Percentiles rank a stretch among this genome's conserved stretches.
These are phyloP conservation scores for Caenorhabditis imperialis DNA, from an alignment of 2,888 invertebrate genomes.

Conservation along the genomic window DNA sequence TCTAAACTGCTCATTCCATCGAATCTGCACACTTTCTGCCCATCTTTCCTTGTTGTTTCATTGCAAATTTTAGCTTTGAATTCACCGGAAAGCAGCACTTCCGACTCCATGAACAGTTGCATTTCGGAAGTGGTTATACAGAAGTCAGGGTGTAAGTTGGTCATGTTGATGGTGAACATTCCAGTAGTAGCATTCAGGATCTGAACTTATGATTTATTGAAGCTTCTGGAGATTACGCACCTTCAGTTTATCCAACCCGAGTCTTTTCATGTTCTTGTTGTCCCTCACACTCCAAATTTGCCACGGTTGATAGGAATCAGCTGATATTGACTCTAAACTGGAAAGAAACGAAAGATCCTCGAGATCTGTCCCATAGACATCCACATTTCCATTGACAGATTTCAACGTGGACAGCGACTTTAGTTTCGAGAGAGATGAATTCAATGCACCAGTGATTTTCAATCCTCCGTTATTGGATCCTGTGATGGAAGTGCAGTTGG, in stretches of 20 bases:
- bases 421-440: neutral
- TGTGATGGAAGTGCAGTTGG: too few species aligned
- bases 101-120: neutral
- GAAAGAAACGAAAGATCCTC: slow-evolving; percentile 7
- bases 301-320: neutral
- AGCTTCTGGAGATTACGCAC: too few species aligned
- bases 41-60: neutral
- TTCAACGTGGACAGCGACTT: neutral
- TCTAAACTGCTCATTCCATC: slow-evolving; percentile 15
- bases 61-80: slow-evolving; percentile 3
- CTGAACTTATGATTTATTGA: too few species aligned
- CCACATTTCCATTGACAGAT: neutral
- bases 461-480: too few species aligned
- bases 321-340: neutral
- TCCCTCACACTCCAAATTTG: neutral
- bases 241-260: neutral
- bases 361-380: neutral
- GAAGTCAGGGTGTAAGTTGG: slow-evolving; percentile 5
- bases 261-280: slow-evolving; percentile 7
- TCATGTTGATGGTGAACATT: neutral
- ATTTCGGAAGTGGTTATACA: slow-evolving; percentile 6
- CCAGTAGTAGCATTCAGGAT: neutral
- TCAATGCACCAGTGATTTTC: too few species aligned
- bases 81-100: neutral
- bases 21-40: slow-evolving; percentile 4